These are phyloP conservation scores for Odontomyia ornata DNA, from an alignment of 2,888 invertebrate species.

Conservation along the genomic window DNA sequence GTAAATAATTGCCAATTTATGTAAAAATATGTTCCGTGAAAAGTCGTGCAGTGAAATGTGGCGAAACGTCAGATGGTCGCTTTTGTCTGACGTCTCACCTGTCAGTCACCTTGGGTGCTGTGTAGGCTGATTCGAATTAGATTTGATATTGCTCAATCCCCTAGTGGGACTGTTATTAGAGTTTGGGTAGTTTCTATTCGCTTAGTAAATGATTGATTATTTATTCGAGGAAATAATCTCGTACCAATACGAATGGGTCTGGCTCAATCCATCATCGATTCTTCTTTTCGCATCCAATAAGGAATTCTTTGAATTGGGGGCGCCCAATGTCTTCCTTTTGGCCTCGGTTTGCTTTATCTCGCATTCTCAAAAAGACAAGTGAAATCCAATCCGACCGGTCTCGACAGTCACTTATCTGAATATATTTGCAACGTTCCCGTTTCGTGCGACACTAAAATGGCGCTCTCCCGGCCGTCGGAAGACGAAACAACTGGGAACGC, in stretches of 20 bases:
- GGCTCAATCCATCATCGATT: too few species aligned
- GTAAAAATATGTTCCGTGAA: neutral
- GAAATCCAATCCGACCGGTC: neutral
- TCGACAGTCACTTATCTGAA: neutral
- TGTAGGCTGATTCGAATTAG: neutral
- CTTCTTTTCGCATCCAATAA: too few species aligned
- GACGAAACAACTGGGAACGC: neutral
- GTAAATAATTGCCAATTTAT: neutral
- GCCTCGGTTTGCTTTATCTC: too few species aligned
- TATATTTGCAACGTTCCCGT: neutral
- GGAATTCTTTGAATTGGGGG: too few species aligned
- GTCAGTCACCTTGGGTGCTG: neutral
- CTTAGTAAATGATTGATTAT: too few species aligned
- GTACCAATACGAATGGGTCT: too few species aligned
- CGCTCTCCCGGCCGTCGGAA: slow-evolving; percentile 5
- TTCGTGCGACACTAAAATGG: slow-evolving; percentile 16
- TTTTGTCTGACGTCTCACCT: neutral
- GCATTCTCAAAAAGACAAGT: too few species aligned
- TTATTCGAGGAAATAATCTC: too few species aligned
- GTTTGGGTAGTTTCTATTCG: too few species aligned
- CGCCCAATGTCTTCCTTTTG: too few species aligned
- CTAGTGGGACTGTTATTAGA: too few species aligned
- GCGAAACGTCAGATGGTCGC: neutral
- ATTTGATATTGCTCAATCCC: too few species aligned
- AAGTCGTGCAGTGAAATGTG: neutral